These are phyloP conservation scores for Drosophila phalerata DNA, from an alignment of 2,888 invertebrate genomes.

Conservation along the genomic window DNA sequence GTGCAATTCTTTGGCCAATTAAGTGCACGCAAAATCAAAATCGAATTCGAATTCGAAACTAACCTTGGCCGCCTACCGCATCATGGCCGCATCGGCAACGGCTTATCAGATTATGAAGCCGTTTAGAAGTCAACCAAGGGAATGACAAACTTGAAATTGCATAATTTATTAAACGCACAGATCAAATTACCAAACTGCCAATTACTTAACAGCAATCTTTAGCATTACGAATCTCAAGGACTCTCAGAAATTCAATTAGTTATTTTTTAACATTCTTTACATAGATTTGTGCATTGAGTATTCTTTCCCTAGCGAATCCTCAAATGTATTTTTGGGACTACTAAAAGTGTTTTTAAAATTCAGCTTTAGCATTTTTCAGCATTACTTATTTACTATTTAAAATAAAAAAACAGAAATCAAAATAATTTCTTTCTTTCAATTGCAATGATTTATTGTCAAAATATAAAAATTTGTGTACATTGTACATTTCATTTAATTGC, in stretches of 20 bases:
- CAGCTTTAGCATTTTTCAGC: too few species aligned
- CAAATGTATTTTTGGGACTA: too few species aligned
- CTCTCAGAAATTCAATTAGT: not conserved
- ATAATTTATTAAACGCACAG: conserved; percentile 21
- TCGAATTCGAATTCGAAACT: too few species aligned
- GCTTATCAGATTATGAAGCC: conserved; percentile 31
- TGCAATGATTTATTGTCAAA: conserved; percentile 9
- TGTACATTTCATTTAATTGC: conserved; percentile 20
- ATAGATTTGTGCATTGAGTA: not conserved
- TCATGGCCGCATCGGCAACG: conserved; percentile 12
- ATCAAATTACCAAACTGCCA: conserved; percentile 24
- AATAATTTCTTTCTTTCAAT: not conserved
- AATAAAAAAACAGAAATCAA: too few species aligned
- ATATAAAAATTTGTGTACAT: conserved; percentile 11
- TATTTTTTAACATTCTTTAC: not conserved
- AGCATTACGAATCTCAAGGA: not conserved
- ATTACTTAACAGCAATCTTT: not conserved
- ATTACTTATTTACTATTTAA: too few species aligned
- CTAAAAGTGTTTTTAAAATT: too few species aligned
- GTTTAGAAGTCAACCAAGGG: conserved; percentile 21
- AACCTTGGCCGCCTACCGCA: conserved; percentile 43
- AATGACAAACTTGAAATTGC: conserved; percentile 26
- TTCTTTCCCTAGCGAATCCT: not conserved
- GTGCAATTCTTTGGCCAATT: conserved; percentile 42
- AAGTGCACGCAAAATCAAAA: conserved; percentile 46